Evolutionary conservation across 2,113 vertebrate species (phyloP).

Genomic region (Synchiropus splendidus): DNA sequence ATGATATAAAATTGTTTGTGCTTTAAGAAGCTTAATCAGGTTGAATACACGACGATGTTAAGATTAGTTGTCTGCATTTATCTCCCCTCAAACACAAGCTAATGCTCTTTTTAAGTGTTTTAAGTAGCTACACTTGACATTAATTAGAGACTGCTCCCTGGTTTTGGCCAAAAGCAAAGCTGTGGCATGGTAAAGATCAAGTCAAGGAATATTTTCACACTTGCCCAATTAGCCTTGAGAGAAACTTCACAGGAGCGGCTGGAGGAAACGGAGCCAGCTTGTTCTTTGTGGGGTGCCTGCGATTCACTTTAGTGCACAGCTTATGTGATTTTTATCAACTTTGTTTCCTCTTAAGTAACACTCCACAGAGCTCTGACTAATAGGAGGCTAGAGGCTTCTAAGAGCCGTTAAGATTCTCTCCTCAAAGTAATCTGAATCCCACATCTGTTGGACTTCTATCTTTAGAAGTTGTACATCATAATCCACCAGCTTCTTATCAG

Average conservation of each 20-base stretch:
- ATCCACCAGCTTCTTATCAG: constrained; percentile 2
- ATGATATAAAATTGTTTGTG: too few relatives aligned
- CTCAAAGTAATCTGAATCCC: constrained; percentile 14
- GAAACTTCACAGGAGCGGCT: constrained; percentile 33
- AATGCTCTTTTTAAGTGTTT: too few relatives aligned
- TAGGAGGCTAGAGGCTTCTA: constrained; percentile 21
- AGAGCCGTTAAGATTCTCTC: constrained; percentile 17
- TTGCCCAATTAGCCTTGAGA: constrained; percentile 26
- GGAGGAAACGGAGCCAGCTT: constrained; percentile 36
- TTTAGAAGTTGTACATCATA: constrained; percentile 1
- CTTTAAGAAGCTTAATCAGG: too few relatives aligned
- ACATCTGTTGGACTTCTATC: constrained; percentile 18
- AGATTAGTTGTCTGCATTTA: too few relatives aligned
- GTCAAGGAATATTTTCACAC: constrained; percentile 1
- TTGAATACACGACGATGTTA: too few relatives aligned
- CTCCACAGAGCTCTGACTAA: constrained; percentile 36
- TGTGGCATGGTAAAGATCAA: too few relatives aligned
- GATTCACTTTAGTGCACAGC: constrained; percentile 37
- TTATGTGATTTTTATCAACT: constrained; percentile 52
- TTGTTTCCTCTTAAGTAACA: constrained; percentile 38
- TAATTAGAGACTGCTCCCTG: too few relatives aligned
- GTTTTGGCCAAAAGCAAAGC: too few relatives aligned
- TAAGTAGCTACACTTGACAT: too few relatives aligned
- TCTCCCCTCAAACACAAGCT: too few relatives aligned
- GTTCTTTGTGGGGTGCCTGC: constrained; percentile 33